A percentile compares a stretch with the other conserved stretches of the same genome.
phyloP scores from a whole-genome alignment of 2,113 vertebrate genomes.

The Phrynosoma blainvillii region DNA sequence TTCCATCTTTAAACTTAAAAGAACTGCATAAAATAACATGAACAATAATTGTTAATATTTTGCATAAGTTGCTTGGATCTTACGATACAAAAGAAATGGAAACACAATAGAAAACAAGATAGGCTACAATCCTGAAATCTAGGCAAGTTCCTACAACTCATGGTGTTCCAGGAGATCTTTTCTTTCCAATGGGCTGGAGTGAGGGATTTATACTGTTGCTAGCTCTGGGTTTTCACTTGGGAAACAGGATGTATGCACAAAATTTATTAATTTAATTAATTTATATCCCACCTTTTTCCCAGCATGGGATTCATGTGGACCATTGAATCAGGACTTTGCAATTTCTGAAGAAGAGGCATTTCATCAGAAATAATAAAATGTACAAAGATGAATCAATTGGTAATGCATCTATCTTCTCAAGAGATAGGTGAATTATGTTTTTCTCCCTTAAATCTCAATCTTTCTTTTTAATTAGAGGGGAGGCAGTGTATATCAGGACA shows the following conservation, averaged over 20 bases:
- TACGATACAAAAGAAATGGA: too few relatives aligned
- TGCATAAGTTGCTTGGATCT: not conserved
- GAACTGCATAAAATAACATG: not conserved
- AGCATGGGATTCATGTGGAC: not conserved
- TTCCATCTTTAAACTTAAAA: not conserved
- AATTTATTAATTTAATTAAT: not conserved
- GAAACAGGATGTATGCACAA: not conserved
- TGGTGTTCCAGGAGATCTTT: conserved; percentile 8
- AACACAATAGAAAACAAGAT: conserved; percentile 2
- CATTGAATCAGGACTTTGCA: accelerated
- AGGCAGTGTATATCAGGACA: conserved; percentile 34
- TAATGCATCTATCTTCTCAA: not conserved
- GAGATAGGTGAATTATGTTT: not conserved
- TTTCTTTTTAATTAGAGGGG: conserved; percentile 59
- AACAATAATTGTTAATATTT: not conserved
- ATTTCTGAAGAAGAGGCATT: conserved; percentile 33
- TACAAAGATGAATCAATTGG: conserved; percentile 31
- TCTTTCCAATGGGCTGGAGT: not conserved
- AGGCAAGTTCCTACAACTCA: not conserved
- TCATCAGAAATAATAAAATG: conserved; percentile 28
- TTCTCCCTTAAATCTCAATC: conserved; percentile 4
- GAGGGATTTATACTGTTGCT: not conserved
- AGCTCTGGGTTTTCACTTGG: not conserved
- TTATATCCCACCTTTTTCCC: too few relatives aligned
- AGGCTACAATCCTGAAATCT: not conserved